These are phyloP conservation scores for Dioctria linearis DNA, from an alignment of 2,888 invertebrate species.

Conservation along the genomic window DNA sequence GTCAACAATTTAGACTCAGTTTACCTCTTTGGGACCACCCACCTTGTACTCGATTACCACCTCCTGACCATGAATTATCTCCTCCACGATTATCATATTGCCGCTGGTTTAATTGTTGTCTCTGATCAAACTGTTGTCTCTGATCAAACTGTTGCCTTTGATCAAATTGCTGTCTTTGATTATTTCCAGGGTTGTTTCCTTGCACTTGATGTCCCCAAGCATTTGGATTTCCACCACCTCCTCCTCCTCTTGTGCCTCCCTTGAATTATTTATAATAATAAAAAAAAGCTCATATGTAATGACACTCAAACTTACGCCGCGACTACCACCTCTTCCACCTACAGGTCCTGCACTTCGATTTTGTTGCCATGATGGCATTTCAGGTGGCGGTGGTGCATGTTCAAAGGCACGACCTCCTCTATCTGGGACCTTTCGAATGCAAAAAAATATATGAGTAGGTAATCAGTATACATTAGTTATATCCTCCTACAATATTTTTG, in stretches of 20 bases:
- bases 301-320: constrained; percentile 49
- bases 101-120: constrained; percentile 43
- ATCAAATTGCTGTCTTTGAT: constrained; percentile 57
- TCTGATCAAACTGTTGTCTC: constrained; percentile 53
- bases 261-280: constrained; percentile 55
- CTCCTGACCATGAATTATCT: constrained; percentile 52
- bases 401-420: constrained; percentile 94
- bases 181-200: constrained; percentile 54
- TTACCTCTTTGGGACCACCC: constrained; percentile 66
- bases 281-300: background rate
- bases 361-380: constrained; percentile 97
- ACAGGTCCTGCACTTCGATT: constrained; percentile 73
- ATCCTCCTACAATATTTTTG: background rate
- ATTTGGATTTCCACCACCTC: constrained; percentile 58
- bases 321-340: constrained; percentile 64
- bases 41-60: constrained; percentile 67
- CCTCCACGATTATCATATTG: constrained; percentile 52
- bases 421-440: constrained; percentile 83
- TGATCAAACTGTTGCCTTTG: constrained; percentile 57
- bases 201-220: constrained; percentile 55
- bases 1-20: background rate
- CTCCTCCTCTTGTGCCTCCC: constrained; percentile 64
- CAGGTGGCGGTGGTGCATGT: constrained; percentile 93
- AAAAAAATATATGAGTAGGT: constrained; percentile 54
- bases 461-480: constrained; percentile 23